Percentiles rank a stretch among this genome's conserved stretches.
Evolutionary conservation across 2,113 vertebrate species (phyloP).

Genomic region (Sakesphorus luctuosus): DNA sequence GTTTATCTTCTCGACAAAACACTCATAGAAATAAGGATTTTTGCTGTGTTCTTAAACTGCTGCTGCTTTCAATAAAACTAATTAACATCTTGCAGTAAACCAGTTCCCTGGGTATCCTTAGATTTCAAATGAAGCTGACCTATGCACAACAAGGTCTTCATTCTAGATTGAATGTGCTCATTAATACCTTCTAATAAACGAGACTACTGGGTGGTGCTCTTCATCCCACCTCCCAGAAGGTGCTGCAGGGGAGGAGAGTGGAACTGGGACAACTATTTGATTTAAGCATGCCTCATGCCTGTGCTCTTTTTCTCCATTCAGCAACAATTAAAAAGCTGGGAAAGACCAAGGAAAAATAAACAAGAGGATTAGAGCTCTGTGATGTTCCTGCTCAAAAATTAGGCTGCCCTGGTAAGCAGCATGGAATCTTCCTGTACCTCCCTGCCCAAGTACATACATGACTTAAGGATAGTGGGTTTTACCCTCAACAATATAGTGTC

Average conservation of each 20-base stretch:
- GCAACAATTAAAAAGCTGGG: not conserved
- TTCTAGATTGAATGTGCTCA: not conserved
- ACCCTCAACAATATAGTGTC: not conserved
- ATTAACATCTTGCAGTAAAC: slow-evolving; percentile 37
- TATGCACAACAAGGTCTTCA: slow-evolving; percentile 8
- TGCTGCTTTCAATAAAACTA: not conserved
- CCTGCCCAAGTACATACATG: not conserved
- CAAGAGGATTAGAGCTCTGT: not conserved
- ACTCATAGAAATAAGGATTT: not conserved
- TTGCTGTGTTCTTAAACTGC: not conserved
- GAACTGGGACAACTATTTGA: not conserved
- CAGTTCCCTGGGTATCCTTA: not conserved
- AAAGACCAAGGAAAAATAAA: not conserved
- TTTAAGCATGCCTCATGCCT: not conserved
- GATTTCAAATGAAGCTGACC: slow-evolving; percentile 46
- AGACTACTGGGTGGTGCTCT: not conserved
- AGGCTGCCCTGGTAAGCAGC: not conserved
- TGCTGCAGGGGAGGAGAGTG: not conserved
- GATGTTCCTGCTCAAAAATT: not conserved
- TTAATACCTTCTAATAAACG: slow-evolving; percentile 35
- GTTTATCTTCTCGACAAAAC: not conserved
- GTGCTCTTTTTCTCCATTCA: not conserved
- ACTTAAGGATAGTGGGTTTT: not conserved
- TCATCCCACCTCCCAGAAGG: not conserved
- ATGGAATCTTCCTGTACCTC: not conserved